Conservation (phyloP, 2,888 invertebrate species). For the Ormyrus pomaceus region DNA sequence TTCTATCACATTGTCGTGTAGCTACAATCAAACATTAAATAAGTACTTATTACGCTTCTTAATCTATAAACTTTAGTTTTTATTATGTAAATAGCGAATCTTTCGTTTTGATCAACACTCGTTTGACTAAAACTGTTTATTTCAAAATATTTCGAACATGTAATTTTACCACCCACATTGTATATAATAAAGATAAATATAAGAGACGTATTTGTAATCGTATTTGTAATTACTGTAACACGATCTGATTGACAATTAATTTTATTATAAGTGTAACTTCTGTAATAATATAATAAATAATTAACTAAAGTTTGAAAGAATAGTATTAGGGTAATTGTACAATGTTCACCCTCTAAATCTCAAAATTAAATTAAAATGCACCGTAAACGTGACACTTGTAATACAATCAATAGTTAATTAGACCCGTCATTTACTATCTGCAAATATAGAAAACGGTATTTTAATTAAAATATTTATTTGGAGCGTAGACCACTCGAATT, state of each 20-base stretch:
- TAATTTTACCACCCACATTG: not conserved
- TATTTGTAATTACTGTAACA: conserved; percentile 17
- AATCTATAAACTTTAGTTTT: too few species aligned
- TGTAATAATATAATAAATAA: conserved; percentile 34
- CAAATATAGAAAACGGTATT: conserved; percentile 17
- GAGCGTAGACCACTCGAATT: conserved; percentile 25
- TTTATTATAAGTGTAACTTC: conserved; percentile 13
- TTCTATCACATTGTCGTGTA: too few species aligned
- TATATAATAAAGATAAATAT: conserved; percentile 24
- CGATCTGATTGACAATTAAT: conserved; percentile 34
- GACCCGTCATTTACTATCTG: conserved; percentile 26
- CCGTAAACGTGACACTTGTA: conserved; percentile 11
- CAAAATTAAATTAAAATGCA: conserved; percentile 40
- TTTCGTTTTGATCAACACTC: too few species aligned
- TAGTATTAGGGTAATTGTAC: conserved; percentile 32
- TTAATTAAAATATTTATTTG: conserved; percentile 16
- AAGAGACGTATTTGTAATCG: conserved; percentile 9
- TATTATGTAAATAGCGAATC: too few species aligned
- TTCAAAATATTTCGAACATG: too few species aligned
- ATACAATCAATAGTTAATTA: conserved; percentile 20
- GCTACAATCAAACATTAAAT: too few species aligned
- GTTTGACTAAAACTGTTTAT: too few species aligned
- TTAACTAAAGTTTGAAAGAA: not conserved
- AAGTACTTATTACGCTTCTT: too few species aligned
- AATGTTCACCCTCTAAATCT: conserved; percentile 30